Percentiles rank a stretch among this genome's conserved stretches.
Evolutionary conservation across 1,140 invertebrate species (phyloP).

Genomic region (Colletes latitarsis): DNA sequence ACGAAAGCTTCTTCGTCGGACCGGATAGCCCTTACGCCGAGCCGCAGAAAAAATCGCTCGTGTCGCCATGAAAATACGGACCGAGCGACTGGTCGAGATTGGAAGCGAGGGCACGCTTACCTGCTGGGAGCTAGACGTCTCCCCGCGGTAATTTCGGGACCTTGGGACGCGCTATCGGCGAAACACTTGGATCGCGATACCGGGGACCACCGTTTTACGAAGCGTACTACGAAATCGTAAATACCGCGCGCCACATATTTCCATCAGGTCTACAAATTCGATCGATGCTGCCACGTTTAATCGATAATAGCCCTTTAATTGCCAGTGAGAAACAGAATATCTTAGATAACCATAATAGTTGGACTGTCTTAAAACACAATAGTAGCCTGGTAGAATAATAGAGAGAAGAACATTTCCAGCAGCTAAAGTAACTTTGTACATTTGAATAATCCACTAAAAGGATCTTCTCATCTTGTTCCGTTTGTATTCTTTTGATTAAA

Average conservation of each 20-base stretch:
- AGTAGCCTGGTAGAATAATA: not conserved
- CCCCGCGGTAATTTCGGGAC: conserved; percentile 43
- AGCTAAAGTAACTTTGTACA: not conserved
- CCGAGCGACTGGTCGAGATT: conserved; percentile 6
- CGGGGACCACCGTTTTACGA: not conserved
- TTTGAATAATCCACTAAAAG: not conserved
- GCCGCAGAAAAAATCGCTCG: conserved; percentile 1
- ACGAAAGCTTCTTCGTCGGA: not conserved
- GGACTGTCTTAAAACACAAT: too few relatives aligned
- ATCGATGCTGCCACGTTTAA: too few relatives aligned
- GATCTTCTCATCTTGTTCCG: not conserved
- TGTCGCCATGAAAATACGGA: not conserved
- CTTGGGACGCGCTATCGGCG: not conserved
- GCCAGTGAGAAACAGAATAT: not conserved
- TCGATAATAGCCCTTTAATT: not conserved
- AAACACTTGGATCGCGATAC: not conserved
- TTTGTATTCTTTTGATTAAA: not conserved
- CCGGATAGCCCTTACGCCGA: too few relatives aligned
- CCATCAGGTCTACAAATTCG: too few relatives aligned
- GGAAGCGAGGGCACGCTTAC: conserved; percentile 25
- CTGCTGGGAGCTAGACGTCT: conserved; percentile 16
- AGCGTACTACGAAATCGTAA: too few relatives aligned
- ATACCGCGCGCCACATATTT: too few relatives aligned
- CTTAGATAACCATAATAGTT: not conserved
- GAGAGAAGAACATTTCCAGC: not conserved